phyloP scores from a whole-genome alignment of 2,888 invertebrate species.

The Parthenolecanium corni region DNA sequence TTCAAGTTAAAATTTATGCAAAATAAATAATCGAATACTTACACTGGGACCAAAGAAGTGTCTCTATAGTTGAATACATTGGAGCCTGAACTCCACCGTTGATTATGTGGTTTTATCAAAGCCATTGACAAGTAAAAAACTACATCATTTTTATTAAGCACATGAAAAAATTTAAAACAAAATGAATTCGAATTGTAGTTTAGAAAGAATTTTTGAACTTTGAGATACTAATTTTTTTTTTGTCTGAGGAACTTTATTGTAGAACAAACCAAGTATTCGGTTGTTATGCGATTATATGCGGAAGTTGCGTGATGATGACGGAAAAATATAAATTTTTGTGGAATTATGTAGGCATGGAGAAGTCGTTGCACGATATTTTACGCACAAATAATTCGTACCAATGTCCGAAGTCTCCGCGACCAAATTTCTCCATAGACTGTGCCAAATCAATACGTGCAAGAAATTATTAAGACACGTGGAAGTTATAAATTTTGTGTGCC shows the following conservation, averaged over 20 bases:
- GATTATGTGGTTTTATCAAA: conserved; percentile 9
- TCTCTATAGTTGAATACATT: not conserved
- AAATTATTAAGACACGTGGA: not conserved
- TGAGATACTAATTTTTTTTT: not conserved
- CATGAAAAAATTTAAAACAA: not conserved
- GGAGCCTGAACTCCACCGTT: conserved; percentile 3
- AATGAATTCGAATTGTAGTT: not conserved
- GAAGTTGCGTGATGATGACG: conserved; percentile 11
- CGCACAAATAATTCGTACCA: conserved; percentile 21
- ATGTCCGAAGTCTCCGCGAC: conserved; percentile 23
- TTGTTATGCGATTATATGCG: not conserved
- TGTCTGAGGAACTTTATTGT: not conserved
- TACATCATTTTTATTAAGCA: not conserved
- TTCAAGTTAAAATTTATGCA: too few species aligned
- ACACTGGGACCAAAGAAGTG: conserved; percentile 10
- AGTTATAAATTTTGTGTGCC: not conserved
- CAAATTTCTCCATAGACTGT: conserved; percentile 2
- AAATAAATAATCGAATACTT: too few species aligned
- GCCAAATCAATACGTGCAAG: too few species aligned
- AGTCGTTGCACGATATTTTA: conserved; percentile 20
- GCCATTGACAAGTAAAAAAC: not conserved
- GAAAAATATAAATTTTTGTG: not conserved
- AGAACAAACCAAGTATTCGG: not conserved
- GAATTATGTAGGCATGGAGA: not conserved
- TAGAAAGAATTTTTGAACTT: not conserved